A percentile compares a stretch with the other conserved stretches of the same genome.
Evolutionary conservation across 1,140 invertebrate species (phyloP).

Genomic region (Ephestia elutella): DNA sequence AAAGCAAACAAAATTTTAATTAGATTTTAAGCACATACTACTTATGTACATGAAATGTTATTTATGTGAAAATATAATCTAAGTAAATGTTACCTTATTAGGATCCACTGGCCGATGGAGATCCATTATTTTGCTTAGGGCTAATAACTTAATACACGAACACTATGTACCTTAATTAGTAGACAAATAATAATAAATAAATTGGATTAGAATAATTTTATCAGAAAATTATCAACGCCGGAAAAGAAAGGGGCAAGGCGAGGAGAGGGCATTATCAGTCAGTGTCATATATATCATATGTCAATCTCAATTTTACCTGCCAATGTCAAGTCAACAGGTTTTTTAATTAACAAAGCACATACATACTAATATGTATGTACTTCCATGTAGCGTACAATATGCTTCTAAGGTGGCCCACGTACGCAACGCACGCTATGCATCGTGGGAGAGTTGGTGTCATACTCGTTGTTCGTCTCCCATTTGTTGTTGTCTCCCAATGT

Average conservation of each 20-base stretch:
- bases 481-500: too few species aligned
- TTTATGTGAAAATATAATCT: background rate
- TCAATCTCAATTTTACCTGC: constrained; percentile 4
- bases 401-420: too few species aligned
- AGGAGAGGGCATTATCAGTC: constrained; percentile 2
- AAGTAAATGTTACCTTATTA: constrained; percentile 74
- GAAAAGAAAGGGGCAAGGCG: background rate
- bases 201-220: background rate
- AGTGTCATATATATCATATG: constrained; percentile 6
- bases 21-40: constrained; percentile 5
- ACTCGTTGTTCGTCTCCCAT: too few species aligned
- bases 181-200: background rate
- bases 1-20: constrained; percentile 45
- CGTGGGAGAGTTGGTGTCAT: too few species aligned
- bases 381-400: too few species aligned
- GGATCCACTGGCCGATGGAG: constrained; percentile 78
- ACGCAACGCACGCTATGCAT: too few species aligned
- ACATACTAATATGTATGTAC: too few species aligned
- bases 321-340: background rate
- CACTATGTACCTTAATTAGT: constrained; percentile 6
- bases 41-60: background rate
- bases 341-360: too few species aligned
- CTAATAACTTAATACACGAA: constrained; percentile 18
- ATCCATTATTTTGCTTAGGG: constrained; percentile 49
- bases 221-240: background rate